Conservation (phyloP, 2,113 vertebrate species). For the Hippocampus guttulatus region DNA sequence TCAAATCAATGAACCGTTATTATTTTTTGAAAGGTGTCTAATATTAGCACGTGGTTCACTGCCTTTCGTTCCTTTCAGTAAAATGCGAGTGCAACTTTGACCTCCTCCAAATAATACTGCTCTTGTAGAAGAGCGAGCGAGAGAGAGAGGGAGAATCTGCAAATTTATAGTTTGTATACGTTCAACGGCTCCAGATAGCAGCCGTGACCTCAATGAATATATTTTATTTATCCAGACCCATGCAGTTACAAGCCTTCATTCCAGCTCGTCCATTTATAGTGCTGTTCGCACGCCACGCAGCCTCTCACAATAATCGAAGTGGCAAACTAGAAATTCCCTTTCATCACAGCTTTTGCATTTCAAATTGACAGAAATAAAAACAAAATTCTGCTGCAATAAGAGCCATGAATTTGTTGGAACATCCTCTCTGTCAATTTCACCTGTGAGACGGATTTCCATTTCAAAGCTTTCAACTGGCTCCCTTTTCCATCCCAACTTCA, state of each 20-base stretch:
- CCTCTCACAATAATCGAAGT: not conserved
- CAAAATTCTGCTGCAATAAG: not conserved
- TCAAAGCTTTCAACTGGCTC: not conserved
- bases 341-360: constrained; percentile 6
- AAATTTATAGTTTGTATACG: constrained; percentile 91
- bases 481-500: not conserved
- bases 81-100: not conserved
- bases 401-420: not conserved
- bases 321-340: constrained; percentile 31
- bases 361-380: not conserved
- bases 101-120: constrained; percentile 5
- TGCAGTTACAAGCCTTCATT: constrained; percentile 40
- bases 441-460: not conserved
- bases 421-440: not conserved
- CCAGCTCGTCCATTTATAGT: constrained; percentile 75
- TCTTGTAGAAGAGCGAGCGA: constrained; percentile 41
- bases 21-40: too few species aligned
- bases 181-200: constrained; percentile 87
- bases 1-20: too few species aligned
- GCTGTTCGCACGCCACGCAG: constrained; percentile 29
- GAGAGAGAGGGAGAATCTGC: constrained; percentile 53
- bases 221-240: constrained; percentile 71
- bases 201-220: constrained; percentile 72
- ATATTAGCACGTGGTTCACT: too few species aligned
- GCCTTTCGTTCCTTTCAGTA: too few species aligned